Evolutionary conservation across 2,888 invertebrate species (phyloP).

Genomic region (Neoaliturus tenellus): DNA sequence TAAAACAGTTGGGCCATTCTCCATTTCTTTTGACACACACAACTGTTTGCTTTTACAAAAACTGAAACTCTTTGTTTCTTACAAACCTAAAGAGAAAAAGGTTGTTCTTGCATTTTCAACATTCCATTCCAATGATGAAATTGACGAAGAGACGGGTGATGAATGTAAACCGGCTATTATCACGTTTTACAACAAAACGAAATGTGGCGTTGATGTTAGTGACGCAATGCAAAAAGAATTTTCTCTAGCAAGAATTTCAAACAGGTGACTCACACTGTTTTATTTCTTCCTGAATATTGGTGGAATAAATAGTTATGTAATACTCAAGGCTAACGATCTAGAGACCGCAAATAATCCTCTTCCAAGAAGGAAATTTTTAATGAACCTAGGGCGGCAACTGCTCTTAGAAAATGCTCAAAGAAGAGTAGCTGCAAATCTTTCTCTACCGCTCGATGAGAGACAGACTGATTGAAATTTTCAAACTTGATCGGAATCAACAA

Average conservation of each 20-base stretch:
- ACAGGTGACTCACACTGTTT: slow-evolving; percentile 36
- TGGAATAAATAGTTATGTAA: slow-evolving; percentile 37
- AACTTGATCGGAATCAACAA: slow-evolving; percentile 4
- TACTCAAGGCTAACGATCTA: slow-evolving; percentile 31
- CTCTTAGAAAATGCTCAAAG: slow-evolving; percentile 16
- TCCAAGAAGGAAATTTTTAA: slow-evolving; percentile 32
- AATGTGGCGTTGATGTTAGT: slow-evolving; percentile 51
- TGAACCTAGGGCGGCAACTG: slow-evolving; percentile 18
- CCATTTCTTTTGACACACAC: too few species aligned
- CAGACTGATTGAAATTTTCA: slow-evolving; percentile 42
- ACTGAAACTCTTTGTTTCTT: slow-evolving; percentile 11
- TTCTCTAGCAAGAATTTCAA: slow-evolving; percentile 41
- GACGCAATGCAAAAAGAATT: slow-evolving; percentile 49
- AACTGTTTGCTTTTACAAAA: slow-evolving; percentile 18
- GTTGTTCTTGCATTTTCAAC: background rate
- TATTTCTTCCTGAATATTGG: slow-evolving; percentile 30
- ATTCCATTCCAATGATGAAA: slow-evolving; percentile 10
- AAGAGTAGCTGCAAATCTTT: background rate
- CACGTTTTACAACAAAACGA: slow-evolving; percentile 44
- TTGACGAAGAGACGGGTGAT: slow-evolving; percentile 41
- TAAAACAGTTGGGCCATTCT: too few species aligned
- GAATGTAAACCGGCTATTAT: slow-evolving; percentile 50
- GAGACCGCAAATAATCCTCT: background rate
- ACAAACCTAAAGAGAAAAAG: background rate
- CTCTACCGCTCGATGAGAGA: background rate